These are phyloP conservation scores for Calcarius lapponicus DNA, from an alignment of 2,797 vertebrate genomes.

Conservation along the genomic window DNA sequence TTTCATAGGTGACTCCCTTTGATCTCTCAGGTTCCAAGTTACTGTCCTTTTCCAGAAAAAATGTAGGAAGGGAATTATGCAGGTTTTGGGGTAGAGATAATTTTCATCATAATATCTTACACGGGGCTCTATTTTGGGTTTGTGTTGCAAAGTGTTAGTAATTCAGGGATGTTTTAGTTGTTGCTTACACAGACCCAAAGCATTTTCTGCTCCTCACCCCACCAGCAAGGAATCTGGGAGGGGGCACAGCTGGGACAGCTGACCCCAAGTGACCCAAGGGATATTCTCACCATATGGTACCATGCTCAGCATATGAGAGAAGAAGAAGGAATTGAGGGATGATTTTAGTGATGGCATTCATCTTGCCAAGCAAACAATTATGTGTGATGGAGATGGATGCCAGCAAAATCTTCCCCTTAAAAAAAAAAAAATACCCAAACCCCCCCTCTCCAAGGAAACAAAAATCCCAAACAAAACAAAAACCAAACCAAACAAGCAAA, in stretches of 20 bases:
- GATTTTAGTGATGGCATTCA: neutral
- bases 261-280: neutral
- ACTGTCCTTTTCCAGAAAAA: neutral
- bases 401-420: neutral
- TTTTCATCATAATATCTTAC: neutral
- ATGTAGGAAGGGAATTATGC: neutral
- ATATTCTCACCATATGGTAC: neutral
- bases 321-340: neutral
- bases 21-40: neutral
- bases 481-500: neutral
- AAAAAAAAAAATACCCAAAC: neutral
- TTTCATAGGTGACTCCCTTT: neutral
- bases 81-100: neutral
- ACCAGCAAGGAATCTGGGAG: neutral
- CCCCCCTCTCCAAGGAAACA: neutral
- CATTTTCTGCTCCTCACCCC: neutral
- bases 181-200: neutral
- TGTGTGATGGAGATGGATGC: neutral
- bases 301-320: neutral
- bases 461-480: neutral
- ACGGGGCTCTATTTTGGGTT: neutral
- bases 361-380: neutral
- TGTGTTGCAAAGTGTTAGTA: neutral
- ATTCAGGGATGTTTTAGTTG: neutral
- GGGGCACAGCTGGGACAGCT: neutral